These are phyloP conservation scores for Graptemys geographica DNA, from an alignment of 2,797 vertebrate genomes.

Conservation along the genomic window DNA sequence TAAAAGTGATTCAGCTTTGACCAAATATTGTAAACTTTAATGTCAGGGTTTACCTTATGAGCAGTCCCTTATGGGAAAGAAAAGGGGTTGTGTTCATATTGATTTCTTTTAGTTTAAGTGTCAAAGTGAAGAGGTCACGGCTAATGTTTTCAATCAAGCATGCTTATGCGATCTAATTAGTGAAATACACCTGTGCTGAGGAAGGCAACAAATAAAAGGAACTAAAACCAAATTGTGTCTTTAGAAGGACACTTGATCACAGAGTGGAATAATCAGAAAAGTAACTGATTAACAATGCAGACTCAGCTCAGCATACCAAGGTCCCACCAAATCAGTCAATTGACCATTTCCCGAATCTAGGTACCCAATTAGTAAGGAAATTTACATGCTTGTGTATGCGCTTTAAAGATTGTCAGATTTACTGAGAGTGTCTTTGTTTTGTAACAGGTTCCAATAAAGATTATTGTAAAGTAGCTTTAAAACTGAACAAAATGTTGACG, in stretches of 20 bases:
- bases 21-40: not conserved
- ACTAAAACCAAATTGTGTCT: not conserved
- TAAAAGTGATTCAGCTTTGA: not conserved
- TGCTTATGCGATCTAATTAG: not conserved
- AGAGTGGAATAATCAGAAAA: not conserved
- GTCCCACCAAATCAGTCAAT: not conserved
- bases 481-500: not conserved
- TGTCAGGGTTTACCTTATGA: not conserved
- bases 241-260: not conserved
- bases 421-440: not conserved
- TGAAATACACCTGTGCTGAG: not conserved
- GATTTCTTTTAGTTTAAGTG: not conserved
- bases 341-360: not conserved
- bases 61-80: not conserved
- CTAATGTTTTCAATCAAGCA: not conserved
- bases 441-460: not conserved
- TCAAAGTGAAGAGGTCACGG: not conserved
- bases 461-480: not conserved
- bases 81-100: not conserved
- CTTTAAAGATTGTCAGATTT: not conserved
- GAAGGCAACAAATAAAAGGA: not conserved
- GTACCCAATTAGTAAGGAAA: not conserved
- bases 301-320: not conserved
- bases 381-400: not conserved
- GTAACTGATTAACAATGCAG: not conserved